A percentile compares a stretch with the other conserved stretches of the same genome.
phyloP scores from a whole-genome alignment of 2,888 invertebrate species.

The Athetis lepigone region DNA sequence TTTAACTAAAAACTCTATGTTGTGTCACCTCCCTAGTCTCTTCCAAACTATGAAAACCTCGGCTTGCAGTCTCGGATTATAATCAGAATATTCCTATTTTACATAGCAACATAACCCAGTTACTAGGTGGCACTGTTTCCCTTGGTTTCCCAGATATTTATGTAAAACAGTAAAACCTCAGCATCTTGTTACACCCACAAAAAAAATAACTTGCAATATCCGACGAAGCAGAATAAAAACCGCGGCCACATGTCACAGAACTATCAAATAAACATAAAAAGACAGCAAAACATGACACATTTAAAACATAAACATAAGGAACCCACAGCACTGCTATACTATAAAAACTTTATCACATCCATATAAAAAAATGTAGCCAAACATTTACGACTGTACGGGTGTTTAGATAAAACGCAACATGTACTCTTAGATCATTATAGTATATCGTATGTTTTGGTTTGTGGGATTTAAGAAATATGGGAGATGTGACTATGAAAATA shows the following conservation, averaged over 20 bases:
- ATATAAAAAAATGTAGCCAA: conserved; percentile 39
- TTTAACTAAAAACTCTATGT: no score
- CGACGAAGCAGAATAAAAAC: conserved; percentile 7
- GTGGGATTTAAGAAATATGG: conserved; percentile 13
- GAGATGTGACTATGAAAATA: conserved; percentile 1
- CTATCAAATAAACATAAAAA: conserved; percentile 24
- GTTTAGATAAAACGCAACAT: conserved; percentile 56
- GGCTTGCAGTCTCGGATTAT: no score
- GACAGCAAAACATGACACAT: conserved; percentile 8
- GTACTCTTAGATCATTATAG: conserved; percentile 53
- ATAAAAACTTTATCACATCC: conserved; percentile 44
- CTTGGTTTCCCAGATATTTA: no score
- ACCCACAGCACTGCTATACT: conserved; percentile 1
- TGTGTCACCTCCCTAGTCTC: no score
- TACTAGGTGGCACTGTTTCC: no score
- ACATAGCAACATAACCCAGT: no score
- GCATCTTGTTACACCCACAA: background rate
- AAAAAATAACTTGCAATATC: background rate
- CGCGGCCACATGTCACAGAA: conserved; percentile 7
- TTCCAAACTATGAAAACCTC: no score
- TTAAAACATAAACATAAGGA: conserved; percentile 14
- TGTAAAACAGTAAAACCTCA: background rate
- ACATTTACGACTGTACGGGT: conserved; percentile 46
- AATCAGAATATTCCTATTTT: no score
- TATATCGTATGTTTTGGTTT: conserved; percentile 34